Evolutionary conservation across 2,797 vertebrate species (phyloP).

Genomic region (Siniperca obscura): DNA sequence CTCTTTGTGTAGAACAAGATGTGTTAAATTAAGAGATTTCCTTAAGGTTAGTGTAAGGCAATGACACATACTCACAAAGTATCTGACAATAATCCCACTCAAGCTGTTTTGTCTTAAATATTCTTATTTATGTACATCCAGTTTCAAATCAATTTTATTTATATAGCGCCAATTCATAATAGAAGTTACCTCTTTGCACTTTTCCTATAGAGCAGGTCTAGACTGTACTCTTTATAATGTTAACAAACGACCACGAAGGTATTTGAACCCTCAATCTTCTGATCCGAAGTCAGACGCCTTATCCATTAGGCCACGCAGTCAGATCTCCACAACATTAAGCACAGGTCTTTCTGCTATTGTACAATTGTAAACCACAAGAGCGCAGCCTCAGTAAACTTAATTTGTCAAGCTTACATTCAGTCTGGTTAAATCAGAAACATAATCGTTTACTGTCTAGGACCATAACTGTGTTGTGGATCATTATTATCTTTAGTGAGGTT

Average conservation of each 20-base stretch:
- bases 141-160: no score
- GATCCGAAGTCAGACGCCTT: no score
- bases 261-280: no score
- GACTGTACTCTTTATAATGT: no score
- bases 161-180: no score
- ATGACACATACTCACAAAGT: neutral
- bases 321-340: neutral
- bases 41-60: neutral
- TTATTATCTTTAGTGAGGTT: conserved; percentile 6
- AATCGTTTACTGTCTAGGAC: neutral
- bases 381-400: neutral
- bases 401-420: neutral
- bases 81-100: conserved; percentile 11
- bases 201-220: no score
- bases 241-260: no score
- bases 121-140: conserved; percentile 1
- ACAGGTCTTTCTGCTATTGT: neutral
- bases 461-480: neutral
- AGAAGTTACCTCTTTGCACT: no score
- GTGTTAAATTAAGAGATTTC: neutral
- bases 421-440: neutral
- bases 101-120: neutral
- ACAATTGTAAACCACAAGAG: neutral
- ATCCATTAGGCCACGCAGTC: no score
- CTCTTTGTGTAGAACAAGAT: neutral